Evolutionary conservation across 2,888 invertebrate genomes (phyloP).

Genomic region (Bibio marci): DNA sequence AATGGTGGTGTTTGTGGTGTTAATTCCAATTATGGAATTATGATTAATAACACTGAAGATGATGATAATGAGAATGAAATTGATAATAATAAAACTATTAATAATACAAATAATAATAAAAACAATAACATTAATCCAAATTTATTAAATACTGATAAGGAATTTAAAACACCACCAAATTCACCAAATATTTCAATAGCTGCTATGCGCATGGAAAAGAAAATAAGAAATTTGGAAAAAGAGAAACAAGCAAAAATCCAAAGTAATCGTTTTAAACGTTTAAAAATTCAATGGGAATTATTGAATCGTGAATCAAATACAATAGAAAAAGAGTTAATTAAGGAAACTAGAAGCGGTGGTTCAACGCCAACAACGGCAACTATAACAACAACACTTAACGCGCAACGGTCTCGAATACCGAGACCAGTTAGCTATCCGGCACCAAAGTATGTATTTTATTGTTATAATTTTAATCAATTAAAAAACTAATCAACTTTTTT

Average conservation of each 20-base stretch:
- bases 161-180: slow-evolving; percentile 49
- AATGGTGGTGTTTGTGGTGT: too few species aligned
- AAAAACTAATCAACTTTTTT: slow-evolving; percentile 9
- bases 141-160: slow-evolving; percentile 13
- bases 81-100: slow-evolving; percentile 10
- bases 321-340: slow-evolving; percentile 24
- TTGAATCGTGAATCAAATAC: slow-evolving; percentile 28
- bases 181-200: slow-evolving; percentile 54
- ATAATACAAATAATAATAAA: slow-evolving; percentile 1
- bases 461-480: slow-evolving; percentile 8
- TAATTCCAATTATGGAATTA: too few species aligned
- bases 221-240: slow-evolving; percentile 10
- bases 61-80: slow-evolving; percentile 8
- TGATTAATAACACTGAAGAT: too few species aligned
- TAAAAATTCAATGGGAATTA: slow-evolving; percentile 30
- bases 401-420: slow-evolving; percentile 26
- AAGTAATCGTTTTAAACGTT: slow-evolving; percentile 28
- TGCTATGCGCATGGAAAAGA: slow-evolving; percentile 10
- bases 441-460: slow-evolving; percentile 20
- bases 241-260: slow-evolving; percentile 25
- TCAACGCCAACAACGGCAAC: slow-evolving; percentile 25
- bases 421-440: slow-evolving; percentile 30
- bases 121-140: slow-evolving; percentile 3
- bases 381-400: slow-evolving; percentile 14
- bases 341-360: slow-evolving; percentile 22